Evolutionary conservation across 2,113 vertebrate species (phyloP).

Genomic region (Catharus bicknelli): DNA sequence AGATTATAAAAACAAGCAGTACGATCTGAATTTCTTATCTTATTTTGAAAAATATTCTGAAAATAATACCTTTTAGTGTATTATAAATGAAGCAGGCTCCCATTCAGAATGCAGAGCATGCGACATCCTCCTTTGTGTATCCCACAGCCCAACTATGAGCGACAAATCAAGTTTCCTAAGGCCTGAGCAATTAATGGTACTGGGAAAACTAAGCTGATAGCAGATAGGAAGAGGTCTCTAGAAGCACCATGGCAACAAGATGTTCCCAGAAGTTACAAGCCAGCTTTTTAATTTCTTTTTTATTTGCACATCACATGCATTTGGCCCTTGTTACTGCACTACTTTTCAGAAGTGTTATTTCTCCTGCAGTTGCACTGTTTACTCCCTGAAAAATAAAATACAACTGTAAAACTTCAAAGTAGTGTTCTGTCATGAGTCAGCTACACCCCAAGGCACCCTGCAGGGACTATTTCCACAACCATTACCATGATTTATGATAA

Average conservation of each 20-base stretch:
- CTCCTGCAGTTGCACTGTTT: not conserved
- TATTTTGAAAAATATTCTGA: not conserved
- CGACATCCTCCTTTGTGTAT: not conserved
- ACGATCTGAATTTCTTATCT: not conserved
- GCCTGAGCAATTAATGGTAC: not conserved
- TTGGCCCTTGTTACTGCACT: not conserved
- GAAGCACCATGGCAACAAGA: not conserved
- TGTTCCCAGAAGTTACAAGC: not conserved
- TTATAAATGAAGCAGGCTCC: not conserved
- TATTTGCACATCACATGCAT: not conserved
- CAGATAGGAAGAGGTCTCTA: not conserved
- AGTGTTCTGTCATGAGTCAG: not conserved
- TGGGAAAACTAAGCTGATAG: not conserved
- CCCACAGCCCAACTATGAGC: not conserved
- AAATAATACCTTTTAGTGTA: not conserved
- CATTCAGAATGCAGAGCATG: not conserved
- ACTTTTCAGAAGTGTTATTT: not conserved
- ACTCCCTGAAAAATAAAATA: not conserved
- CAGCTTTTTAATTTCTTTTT: not conserved
- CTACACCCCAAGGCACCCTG: not conserved
- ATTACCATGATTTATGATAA: not conserved
- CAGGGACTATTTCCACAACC: not conserved
- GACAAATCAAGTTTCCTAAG: not conserved
- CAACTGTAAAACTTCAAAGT: not conserved
- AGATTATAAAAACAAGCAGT: not conserved